Evolutionary conservation across 2,888 invertebrate genomes (phyloP).

Genomic region (Diabrotica balteata): DNA sequence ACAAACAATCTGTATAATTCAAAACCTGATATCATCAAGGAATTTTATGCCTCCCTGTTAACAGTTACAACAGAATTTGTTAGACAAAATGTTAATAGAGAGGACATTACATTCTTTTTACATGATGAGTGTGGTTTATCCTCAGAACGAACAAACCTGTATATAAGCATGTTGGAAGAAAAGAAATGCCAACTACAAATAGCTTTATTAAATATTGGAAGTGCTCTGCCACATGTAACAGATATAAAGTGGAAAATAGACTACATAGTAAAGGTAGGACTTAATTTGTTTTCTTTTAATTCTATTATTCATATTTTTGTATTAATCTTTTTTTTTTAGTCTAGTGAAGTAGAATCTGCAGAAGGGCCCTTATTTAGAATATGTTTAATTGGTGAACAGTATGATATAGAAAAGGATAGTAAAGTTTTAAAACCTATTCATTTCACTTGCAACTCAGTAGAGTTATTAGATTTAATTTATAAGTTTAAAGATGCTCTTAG

Average conservation of each 20-base stretch:
- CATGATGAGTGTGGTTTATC: constrained; percentile 47
- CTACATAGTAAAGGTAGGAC: constrained; percentile 57
- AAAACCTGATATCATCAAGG: constrained; percentile 55
- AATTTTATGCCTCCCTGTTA: constrained; percentile 52
- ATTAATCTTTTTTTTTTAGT: constrained; percentile 46
- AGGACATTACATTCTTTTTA: constrained; percentile 46
- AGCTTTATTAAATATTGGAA: constrained; percentile 54
- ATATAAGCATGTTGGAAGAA: constrained; percentile 49
- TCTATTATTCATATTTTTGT: background rate
- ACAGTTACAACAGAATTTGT: constrained; percentile 52
- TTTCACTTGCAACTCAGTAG: constrained; percentile 70
- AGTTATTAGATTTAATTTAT: constrained; percentile 71
- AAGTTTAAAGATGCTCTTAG: constrained; percentile 71
- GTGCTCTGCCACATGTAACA: constrained; percentile 63
- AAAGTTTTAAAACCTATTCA: constrained; percentile 61
- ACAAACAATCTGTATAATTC: constrained; percentile 48
- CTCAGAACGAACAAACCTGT: constrained; percentile 43
- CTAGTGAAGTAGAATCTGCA: constrained; percentile 50
- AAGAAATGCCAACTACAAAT: constrained; percentile 49
- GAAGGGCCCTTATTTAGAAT: constrained; percentile 57
- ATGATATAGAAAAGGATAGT: constrained; percentile 56
- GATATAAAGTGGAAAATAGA: constrained; percentile 71
- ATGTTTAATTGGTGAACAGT: constrained; percentile 51
- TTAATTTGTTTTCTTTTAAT: background rate
- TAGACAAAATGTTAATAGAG: constrained; percentile 46